Evolutionary conservation across 2,797 vertebrate species (phyloP).

Genomic region (Semotilus atromaculatus): DNA sequence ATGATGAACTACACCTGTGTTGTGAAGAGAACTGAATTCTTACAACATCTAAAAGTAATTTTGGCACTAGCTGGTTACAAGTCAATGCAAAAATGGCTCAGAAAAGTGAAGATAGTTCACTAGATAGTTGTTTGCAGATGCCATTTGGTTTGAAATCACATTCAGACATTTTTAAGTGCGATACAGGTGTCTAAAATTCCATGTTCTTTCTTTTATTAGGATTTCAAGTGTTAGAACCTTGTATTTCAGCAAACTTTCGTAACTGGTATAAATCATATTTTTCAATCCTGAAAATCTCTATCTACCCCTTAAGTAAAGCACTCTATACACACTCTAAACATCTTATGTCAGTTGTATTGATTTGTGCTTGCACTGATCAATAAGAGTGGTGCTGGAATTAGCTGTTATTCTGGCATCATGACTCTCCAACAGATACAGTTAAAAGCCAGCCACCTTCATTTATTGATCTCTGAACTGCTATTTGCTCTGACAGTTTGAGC

Average conservation of each 20-base stretch:
- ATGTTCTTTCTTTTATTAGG: neutral
- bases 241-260: neutral
- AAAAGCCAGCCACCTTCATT: neutral
- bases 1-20: neutral
- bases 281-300: neutral
- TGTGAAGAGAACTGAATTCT: neutral
- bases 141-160: neutral
- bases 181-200: neutral
- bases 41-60: neutral
- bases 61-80: neutral
- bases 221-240: neutral
- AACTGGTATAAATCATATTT: neutral
- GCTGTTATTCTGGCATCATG: constrained; percentile 30
- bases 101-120: neutral
- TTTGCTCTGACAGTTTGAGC: neutral
- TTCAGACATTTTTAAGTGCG: neutral
- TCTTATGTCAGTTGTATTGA: constrained; percentile 19
- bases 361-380: constrained; percentile 29
- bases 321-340: neutral
- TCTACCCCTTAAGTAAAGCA: neutral
- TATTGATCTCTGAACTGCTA: constrained; percentile 24
- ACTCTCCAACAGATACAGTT: constrained; percentile 23
- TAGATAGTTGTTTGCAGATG: neutral
- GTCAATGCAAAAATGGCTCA: neutral
- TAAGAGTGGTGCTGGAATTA: constrained; percentile 11